A percentile compares a stretch with the other conserved stretches of the same genome.
Conservation (phyloP, 1,140 invertebrate genomes). For the Procambarus virginalis region DNA sequence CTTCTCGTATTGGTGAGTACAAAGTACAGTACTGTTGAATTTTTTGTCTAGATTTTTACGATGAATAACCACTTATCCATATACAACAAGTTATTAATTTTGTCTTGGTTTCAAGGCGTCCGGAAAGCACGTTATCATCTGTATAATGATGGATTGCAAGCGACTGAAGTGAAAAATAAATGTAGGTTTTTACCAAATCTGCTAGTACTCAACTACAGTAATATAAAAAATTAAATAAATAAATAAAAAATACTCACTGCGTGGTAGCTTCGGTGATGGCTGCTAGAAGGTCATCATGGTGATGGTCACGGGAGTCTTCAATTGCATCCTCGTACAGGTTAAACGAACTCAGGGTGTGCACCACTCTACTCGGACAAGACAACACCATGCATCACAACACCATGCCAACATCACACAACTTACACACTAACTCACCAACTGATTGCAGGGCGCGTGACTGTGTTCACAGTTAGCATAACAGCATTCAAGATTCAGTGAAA, state of each 20-base stretch:
- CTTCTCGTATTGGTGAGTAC: too few species aligned
- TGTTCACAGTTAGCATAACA: conserved; percentile 17
- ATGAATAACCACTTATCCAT: too few species aligned
- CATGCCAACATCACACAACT: conserved; percentile 15
- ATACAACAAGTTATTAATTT: too few species aligned
- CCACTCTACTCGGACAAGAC: conserved; percentile 72
- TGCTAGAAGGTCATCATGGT: conserved; percentile 77
- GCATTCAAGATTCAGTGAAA: conserved; percentile 51
- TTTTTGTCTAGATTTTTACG: too few species aligned
- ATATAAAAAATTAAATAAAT: not conserved
- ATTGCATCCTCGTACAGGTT: conserved; percentile 78
- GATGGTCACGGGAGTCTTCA: conserved; percentile 72
- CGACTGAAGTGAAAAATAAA: too few species aligned
- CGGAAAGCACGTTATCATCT: too few species aligned
- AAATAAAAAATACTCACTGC: conserved; percentile 75
- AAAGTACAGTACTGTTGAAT: too few species aligned
- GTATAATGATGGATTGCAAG: too few species aligned
- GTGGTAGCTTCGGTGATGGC: conserved; percentile 78
- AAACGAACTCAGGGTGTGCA: conserved; percentile 78
- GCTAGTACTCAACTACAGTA: too few species aligned
- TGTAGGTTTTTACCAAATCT: too few species aligned
- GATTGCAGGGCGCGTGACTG: not conserved
- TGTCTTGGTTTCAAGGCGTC: too few species aligned
- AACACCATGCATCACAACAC: conserved; percentile 61
- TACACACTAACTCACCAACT: conserved; percentile 29